Conservation (phyloP, 1,140 invertebrate genomes). For the Gerris buenoi region DNA sequence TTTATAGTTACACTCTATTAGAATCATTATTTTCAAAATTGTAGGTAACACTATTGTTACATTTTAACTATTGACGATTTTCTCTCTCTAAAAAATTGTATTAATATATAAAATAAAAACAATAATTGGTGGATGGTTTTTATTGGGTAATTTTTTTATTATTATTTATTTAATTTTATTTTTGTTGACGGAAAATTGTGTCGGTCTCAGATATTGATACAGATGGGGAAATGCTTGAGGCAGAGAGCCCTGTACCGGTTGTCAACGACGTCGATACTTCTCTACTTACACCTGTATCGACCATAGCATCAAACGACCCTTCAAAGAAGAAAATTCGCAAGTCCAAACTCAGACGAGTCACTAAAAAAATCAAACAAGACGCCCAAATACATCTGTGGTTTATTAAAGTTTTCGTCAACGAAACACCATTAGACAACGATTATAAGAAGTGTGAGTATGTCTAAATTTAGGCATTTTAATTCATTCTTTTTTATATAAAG, state of each 20-base stretch:
- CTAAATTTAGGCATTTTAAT: background rate
- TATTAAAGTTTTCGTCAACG: constrained; percentile 19
- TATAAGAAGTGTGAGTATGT: constrained; percentile 18
- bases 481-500: too few species aligned
- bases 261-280: background rate
- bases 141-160: too few species aligned
- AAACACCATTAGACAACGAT: constrained; percentile 15
- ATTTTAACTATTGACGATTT: too few species aligned
- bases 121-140: too few species aligned
- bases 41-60: too few species aligned
- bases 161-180: too few species aligned
- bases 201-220: constrained; percentile 12
- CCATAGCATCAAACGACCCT: background rate
- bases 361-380: constrained; percentile 19
- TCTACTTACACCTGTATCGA: background rate
- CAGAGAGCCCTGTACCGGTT: background rate
- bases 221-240: constrained; percentile 6
- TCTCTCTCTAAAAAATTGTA: too few species aligned
- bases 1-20: too few species aligned
- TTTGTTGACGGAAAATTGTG: too few species aligned
- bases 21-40: too few species aligned
- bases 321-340: constrained; percentile 15
- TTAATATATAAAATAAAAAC: too few species aligned
- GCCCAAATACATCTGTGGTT: constrained; percentile 22
- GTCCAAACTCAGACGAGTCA: constrained; percentile 19